phyloP scores from a whole-genome alignment of 2,113 vertebrate species.

The Ailuropoda melanoleuca region DNA sequence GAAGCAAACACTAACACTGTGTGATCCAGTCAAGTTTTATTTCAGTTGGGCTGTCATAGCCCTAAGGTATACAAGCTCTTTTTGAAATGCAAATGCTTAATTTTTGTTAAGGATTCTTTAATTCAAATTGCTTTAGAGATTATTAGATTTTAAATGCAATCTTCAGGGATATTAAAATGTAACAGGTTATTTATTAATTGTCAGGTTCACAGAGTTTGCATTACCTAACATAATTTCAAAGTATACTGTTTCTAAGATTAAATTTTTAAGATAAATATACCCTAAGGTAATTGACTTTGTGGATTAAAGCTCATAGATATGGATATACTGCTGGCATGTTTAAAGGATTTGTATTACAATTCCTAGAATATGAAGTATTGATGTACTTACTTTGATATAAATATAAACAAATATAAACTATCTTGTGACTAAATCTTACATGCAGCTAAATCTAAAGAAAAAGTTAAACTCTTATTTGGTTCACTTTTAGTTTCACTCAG shows the following conservation, averaged over 20 bases:
- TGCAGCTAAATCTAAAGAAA: neutral
- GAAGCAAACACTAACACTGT: neutral
- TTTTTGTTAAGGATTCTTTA: slow-evolving; percentile 24
- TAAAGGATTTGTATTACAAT: neutral
- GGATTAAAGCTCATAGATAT: neutral
- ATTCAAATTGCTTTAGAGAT: neutral
- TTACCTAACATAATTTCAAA: neutral
- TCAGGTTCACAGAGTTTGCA: neutral
- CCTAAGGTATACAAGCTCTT: neutral
- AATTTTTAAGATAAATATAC: slow-evolving; percentile 23
- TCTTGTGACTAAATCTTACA: neutral
- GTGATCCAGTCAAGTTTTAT: neutral
- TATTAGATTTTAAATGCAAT: neutral
- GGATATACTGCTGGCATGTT: neutral
- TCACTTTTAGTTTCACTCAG: neutral
- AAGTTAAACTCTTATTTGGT: neutral
- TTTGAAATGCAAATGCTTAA: slow-evolving; percentile 27
- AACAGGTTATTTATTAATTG: neutral
- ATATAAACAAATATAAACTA: neutral
- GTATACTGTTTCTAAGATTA: neutral
- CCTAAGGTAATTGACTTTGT: neutral
- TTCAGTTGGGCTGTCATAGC: neutral
- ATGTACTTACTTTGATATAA: neutral
- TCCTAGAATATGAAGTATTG: neutral
- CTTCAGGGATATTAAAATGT: neutral